Conservation (phyloP, 2,797 vertebrate genomes). For the Lacerta viridis region DNA sequence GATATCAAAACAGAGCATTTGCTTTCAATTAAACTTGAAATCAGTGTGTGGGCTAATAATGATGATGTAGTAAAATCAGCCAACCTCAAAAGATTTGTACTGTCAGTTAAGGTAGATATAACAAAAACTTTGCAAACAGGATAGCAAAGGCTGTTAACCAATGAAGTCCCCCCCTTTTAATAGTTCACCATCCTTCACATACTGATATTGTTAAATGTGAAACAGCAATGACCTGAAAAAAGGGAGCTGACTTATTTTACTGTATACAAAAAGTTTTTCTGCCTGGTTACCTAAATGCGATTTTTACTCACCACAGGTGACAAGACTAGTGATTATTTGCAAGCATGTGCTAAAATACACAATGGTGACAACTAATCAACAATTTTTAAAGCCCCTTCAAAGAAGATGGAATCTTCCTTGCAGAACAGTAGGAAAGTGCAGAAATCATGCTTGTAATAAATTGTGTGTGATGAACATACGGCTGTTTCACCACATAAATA, state of each 20-base stretch:
- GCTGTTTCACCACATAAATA: neutral
- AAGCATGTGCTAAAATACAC: neutral
- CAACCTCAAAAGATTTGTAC: conserved; percentile 25
- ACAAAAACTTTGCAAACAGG: neutral
- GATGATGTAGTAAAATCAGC: neutral
- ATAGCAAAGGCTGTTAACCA: neutral
- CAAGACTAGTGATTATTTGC: neutral
- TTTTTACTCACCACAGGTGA: neutral
- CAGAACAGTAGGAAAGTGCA: neutral
- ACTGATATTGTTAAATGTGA: neutral
- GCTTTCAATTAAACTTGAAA: neutral
- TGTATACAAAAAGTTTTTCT: neutral
- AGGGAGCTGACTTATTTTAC: neutral
- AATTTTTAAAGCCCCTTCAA: neutral
- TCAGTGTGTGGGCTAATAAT: neutral
- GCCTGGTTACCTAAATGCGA: neutral
- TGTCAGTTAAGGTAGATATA: conserved; percentile 1
- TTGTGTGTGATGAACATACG: neutral
- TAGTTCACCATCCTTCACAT: neutral
- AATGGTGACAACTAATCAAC: neutral
- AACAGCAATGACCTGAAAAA: neutral
- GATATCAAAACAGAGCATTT: neutral
- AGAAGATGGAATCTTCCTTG: neutral
- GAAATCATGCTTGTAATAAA: neutral
- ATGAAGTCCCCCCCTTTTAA: neutral